phyloP scores from a whole-genome alignment of 2,113 vertebrate genomes.

The Tetraodon nigroviridis region DNA sequence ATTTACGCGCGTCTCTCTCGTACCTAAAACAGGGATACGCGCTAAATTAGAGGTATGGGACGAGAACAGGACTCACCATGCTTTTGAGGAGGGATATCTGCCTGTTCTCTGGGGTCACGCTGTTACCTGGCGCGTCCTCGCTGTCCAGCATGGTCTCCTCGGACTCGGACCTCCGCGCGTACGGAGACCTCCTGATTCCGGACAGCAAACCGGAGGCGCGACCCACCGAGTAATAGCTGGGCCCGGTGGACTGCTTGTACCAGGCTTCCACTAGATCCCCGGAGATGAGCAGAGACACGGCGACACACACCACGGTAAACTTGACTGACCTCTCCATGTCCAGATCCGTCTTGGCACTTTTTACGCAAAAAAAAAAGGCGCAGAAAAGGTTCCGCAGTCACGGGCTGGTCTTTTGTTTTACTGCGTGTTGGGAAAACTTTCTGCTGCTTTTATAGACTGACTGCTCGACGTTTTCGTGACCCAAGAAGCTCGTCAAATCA shows the following conservation, averaged over 20 bases:
- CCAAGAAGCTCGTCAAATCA: slow-evolving; percentile 61
- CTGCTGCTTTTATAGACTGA: slow-evolving; percentile 66
- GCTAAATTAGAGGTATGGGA: too few species aligned
- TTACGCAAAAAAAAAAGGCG: slow-evolving; percentile 24
- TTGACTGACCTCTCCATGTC: slow-evolving; percentile 62
- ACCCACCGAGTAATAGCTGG: slow-evolving; percentile 78
- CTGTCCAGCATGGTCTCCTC: slow-evolving; percentile 46
- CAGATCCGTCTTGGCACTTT: slow-evolving; percentile 13
- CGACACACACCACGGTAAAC: slow-evolving; percentile 66
- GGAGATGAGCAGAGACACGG: slow-evolving; percentile 74
- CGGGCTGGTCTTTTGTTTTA: neutral
- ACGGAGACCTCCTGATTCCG: slow-evolving; percentile 73
- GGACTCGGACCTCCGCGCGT: slow-evolving; percentile 67
- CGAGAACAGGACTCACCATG: slow-evolving; percentile 67
- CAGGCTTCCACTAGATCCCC: slow-evolving; percentile 70
- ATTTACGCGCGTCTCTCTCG: slow-evolving; percentile 1
- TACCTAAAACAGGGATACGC: neutral
- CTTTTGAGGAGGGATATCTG: slow-evolving; percentile 65
- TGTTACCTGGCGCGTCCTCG: slow-evolving; percentile 49
- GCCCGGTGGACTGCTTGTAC: slow-evolving; percentile 79
- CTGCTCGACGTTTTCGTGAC: slow-evolving; percentile 51
- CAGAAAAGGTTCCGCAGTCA: slow-evolving; percentile 17
- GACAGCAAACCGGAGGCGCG: slow-evolving; percentile 82
- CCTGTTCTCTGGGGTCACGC: slow-evolving; percentile 31
- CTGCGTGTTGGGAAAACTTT: slow-evolving; percentile 36